phyloP scores from a whole-genome alignment of 2,888 invertebrate species.

The Metalampra italica region DNA sequence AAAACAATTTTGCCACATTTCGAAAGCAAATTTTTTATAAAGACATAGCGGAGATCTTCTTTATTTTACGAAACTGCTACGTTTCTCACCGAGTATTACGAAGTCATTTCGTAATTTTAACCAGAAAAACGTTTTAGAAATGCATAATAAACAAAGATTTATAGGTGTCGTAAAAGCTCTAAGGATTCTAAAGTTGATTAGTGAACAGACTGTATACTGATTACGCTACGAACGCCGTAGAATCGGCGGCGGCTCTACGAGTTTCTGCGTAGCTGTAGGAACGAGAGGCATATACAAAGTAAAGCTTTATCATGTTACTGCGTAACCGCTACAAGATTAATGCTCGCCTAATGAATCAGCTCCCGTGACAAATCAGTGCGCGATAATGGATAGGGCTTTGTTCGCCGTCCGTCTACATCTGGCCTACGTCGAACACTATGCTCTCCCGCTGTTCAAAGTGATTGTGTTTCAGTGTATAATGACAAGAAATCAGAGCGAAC shows the following conservation, averaged over 20 bases:
- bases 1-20: too few relatives aligned
- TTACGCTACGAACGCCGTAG: too few relatives aligned
- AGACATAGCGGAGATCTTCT: too few relatives aligned
- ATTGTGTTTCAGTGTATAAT: background rate
- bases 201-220: too few relatives aligned
- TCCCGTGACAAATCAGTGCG: constrained; percentile 63
- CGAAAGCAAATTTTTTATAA: too few relatives aligned
- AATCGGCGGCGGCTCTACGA: background rate
- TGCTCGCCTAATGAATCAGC: constrained; percentile 67
- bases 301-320: constrained; percentile 42
- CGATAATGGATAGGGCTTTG: constrained; percentile 35
- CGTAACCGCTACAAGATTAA: constrained; percentile 57
- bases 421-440: constrained; percentile 6
- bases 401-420: constrained; percentile 10
- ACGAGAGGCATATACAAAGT: constrained; percentile 35
- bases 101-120: background rate
- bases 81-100: background rate
- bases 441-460: background rate
- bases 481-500: too few relatives aligned
- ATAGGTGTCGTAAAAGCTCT: too few relatives aligned
- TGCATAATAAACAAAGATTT: too few relatives aligned
- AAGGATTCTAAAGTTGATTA: too few relatives aligned
- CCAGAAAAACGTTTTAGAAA: too few relatives aligned
- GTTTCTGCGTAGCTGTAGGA: background rate
- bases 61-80: background rate